Conservation (phyloP, 2,888 invertebrate species). For the Loripinus fragilis region DNA sequence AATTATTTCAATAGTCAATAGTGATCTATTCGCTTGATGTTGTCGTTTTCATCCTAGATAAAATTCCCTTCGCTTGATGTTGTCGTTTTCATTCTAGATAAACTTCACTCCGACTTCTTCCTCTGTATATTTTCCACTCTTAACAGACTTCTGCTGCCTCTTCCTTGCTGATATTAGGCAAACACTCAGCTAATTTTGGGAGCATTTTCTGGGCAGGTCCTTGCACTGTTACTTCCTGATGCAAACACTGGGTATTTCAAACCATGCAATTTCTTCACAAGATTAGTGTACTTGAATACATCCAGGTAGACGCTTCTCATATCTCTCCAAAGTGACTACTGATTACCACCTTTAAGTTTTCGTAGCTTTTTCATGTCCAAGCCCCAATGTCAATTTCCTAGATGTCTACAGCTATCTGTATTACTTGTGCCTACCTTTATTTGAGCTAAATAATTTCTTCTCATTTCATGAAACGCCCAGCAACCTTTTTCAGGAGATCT, state of each 20-base stretch:
- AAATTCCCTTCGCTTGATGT: constrained; percentile 13
- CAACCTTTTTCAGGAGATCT: constrained; percentile 14
- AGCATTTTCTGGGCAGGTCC: constrained; percentile 2
- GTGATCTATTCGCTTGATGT: no score
- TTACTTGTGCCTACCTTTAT: background rate
- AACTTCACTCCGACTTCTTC: no score
- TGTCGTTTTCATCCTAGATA: no score
- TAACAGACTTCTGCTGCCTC: no score
- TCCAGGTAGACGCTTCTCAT: constrained; percentile 29
- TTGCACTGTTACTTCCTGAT: constrained; percentile 33
- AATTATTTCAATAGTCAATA: constrained; percentile 33
- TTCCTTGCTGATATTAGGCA: constrained; percentile 4
- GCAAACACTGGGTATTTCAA: constrained; percentile 23
- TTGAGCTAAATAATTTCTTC: background rate
- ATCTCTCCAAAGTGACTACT: background rate
- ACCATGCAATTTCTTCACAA: constrained; percentile 24
- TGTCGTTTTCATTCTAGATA: constrained; percentile 19
- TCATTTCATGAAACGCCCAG: constrained; percentile 19
- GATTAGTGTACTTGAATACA: constrained; percentile 18
- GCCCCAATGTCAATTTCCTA: constrained; percentile 23
- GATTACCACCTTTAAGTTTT: constrained; percentile 20
- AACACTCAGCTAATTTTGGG: constrained; percentile 4
- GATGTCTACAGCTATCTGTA: constrained; percentile 9
- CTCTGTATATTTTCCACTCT: constrained; percentile 33
- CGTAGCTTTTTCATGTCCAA: constrained; percentile 17